Percentiles rank a stretch among this genome's conserved stretches.
Evolutionary conservation across 37 sponge, comb jelly and placozoan species (phyloP).

Genomic region (Bolinopsis microptera): DNA sequence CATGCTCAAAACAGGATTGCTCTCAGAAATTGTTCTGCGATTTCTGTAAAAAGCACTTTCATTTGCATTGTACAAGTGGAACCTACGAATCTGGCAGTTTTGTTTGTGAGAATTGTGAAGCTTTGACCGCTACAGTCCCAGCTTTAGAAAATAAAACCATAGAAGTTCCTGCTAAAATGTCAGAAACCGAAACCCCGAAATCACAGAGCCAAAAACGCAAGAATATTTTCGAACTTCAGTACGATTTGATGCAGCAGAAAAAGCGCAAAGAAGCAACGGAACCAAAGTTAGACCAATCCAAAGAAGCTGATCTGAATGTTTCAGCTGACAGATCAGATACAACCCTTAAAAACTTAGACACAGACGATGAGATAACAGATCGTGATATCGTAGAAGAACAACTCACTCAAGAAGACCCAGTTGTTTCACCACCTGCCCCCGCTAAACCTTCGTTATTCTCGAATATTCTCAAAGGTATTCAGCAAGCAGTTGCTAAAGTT

Average conservation of each 20-base stretch:
- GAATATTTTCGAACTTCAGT: conserved; percentile 54
- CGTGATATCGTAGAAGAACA: not conserved
- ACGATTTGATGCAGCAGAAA: not conserved
- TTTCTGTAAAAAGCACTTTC: conserved; percentile 36
- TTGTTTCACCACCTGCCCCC: not conserved
- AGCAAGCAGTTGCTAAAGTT: not conserved
- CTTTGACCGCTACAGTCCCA: conserved; percentile 4
- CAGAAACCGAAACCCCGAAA: not conserved
- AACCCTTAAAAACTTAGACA: not conserved
- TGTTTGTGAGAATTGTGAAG: conserved; percentile 3
- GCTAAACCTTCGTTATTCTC: not conserved
- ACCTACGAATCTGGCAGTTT: conserved; percentile 26
- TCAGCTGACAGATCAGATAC: not conserved
- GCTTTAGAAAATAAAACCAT: not conserved
- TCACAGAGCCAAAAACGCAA: conserved; percentile 36
- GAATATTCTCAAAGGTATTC: not conserved
- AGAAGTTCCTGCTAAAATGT: not conserved
- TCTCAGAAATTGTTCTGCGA: conserved; percentile 13
- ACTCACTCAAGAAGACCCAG: not conserved
- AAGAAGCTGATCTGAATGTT: not conserved
- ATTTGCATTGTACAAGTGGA: conserved; percentile 20
- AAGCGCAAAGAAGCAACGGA: conserved; percentile 27
- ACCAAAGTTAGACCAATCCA: not conserved
- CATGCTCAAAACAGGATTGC: not conserved
- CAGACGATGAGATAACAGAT: not conserved